phyloP scores from a whole-genome alignment of 2,888 invertebrate species.

The Neelides folsomi region DNA sequence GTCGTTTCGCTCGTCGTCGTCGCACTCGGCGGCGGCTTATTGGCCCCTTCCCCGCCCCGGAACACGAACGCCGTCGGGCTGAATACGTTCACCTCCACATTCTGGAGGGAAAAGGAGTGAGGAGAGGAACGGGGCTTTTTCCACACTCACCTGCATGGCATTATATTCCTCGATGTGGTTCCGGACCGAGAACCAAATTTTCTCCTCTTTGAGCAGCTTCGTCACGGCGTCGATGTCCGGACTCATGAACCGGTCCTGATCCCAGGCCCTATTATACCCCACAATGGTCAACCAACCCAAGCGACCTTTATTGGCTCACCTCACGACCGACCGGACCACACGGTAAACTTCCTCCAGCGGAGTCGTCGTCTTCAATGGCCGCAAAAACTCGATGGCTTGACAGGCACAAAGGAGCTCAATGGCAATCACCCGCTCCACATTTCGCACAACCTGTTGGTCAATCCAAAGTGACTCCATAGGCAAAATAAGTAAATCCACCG shows the following conservation, averaged over 20 bases:
- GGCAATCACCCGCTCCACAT: slow-evolving; percentile 48
- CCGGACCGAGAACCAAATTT: slow-evolving; percentile 45
- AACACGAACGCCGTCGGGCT: slow-evolving; percentile 39
- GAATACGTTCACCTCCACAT: slow-evolving; percentile 42
- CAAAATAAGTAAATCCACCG: too few species aligned
- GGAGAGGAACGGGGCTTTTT: neutral
- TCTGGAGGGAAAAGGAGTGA: slow-evolving; percentile 34
- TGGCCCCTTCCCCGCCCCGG: slow-evolving; percentile 7
- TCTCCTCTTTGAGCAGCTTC: slow-evolving; percentile 40
- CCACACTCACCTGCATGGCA: slow-evolving; percentile 36
- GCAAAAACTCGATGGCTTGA: slow-evolving; percentile 53
- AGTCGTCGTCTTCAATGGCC: slow-evolving; percentile 49
- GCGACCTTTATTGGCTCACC: slow-evolving; percentile 37
- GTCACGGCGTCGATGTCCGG: slow-evolving; percentile 51
- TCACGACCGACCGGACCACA: slow-evolving; percentile 44
- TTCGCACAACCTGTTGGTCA: slow-evolving; percentile 39
- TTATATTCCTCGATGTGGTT: slow-evolving; percentile 40
- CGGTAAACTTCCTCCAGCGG: slow-evolving; percentile 52
- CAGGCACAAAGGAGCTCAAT: slow-evolving; percentile 53
- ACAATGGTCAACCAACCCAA: neutral
- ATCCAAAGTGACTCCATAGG: too few species aligned
- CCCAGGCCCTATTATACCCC: slow-evolving; percentile 43
- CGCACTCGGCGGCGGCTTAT: neutral
- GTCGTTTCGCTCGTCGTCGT: neutral
- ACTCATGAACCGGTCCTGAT: slow-evolving; percentile 50